Evolutionary conservation across 1,140 invertebrate species (phyloP), one percentile per base, ranked within the genome.

Genomic region (Rhopalosiphum maidis): DNA sequence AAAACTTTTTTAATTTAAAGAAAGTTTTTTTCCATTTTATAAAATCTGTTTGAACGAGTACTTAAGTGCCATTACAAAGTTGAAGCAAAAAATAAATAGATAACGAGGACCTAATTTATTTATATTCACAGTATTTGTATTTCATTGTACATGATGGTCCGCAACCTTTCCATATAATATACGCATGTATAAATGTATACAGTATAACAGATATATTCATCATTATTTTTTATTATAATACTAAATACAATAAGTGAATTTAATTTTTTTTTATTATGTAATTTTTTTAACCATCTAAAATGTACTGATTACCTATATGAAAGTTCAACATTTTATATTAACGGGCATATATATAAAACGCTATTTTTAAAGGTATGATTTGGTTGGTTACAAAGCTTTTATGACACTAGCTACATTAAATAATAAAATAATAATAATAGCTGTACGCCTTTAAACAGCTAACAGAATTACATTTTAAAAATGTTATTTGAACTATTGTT

Each of bases 1-100:
- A 83, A 91, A 92, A 92, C 77, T 92, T 92, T 92, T 92, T 92
- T 92, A 92, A 92, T 92, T 92, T 92, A 91, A 82, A 92, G 77
- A 92, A 92, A 92, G 46, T 82, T 92, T 92, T 91, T 91, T 60
- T 68, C 41, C 68, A 25, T 92, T 83, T 82, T 46, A 30, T 92
- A 85, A 83, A 92, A 92, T 92, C 91, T 92, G 68, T 92, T 92
- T 92, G 91, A 92, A 46, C 30, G 25, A 82, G 77, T n/a, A 77
- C 90, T 91, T 91, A 92, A 92, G 91, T 92, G 68, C 77, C 77
- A 82, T 92, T 85, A 92, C 68, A 54, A 68, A 85, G 91, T 92
- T 85, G 83, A 83, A 48, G 68, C 11, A 77, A 51, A 90, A 55
- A 90, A 55, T 37, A 83, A 83, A 48, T 92, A 92, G 91, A 92